These are phyloP conservation scores for Pygoscelis antarcticus DNA, from an alignment of 2,113 vertebrate species.

Conservation along the genomic window DNA sequence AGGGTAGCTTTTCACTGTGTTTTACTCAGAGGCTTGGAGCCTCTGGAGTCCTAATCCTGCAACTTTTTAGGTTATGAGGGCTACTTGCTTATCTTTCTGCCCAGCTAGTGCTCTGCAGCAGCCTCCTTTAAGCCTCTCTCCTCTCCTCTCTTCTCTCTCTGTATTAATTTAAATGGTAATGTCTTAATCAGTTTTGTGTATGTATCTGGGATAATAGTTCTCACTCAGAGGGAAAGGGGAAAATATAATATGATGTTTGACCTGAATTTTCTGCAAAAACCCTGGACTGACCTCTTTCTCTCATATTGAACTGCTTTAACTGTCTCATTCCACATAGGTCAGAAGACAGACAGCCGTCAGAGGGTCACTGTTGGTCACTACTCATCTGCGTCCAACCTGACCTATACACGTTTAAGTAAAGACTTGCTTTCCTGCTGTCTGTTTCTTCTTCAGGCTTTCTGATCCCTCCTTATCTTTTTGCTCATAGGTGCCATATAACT, in stretches of 20 bases:
- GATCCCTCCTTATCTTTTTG: neutral
- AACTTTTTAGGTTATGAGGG: neutral
- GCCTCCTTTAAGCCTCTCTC: neutral
- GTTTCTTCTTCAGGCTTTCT: neutral
- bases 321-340: neutral
- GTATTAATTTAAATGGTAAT: neutral
- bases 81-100: neutral
- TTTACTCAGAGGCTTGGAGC: neutral
- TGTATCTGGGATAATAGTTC: neutral
- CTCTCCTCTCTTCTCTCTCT: neutral
- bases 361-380: neutral
- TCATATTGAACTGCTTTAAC: neutral
- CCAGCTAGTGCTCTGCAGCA: neutral
- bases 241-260: neutral
- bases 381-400: neutral
- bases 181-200: conserved; percentile 8
- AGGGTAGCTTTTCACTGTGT: neutral
- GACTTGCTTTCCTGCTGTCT: neutral
- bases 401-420: neutral
- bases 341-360: neutral
- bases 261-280: neutral
- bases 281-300: neutral
- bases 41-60: neutral
- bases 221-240: neutral
- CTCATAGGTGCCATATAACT: neutral